Evolutionary conservation across 1,140 invertebrate genomes (phyloP).

Genomic region (Drosophila triauraria): DNA sequence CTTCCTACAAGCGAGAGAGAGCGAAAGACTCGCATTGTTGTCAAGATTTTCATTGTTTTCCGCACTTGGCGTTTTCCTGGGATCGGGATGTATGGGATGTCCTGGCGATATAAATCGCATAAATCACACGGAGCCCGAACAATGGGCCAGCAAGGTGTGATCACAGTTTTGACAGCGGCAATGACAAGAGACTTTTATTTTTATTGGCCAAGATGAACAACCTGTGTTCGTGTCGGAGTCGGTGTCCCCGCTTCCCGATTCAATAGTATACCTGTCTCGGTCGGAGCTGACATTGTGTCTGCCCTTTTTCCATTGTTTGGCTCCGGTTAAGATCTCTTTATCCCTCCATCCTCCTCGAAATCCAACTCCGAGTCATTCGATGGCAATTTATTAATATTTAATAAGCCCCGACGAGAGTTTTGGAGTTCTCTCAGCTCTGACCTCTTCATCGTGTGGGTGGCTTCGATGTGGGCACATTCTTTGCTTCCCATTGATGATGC

Average conservation of each 20-base stretch:
- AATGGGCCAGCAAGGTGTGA: constrained; percentile 67
- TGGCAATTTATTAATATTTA: constrained; percentile 67
- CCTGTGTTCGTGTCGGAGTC: constrained; percentile 39
- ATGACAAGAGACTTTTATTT: constrained; percentile 66
- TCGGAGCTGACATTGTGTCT: constrained; percentile 60
- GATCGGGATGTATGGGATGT: constrained; percentile 40
- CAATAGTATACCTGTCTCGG: constrained; percentile 45
- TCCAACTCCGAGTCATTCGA: constrained; percentile 34
- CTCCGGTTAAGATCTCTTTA: constrained; percentile 37
- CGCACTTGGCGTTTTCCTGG: constrained; percentile 48
- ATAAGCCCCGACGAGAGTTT: constrained; percentile 37
- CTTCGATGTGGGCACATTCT: constrained; percentile 60
- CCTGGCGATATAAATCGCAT: constrained; percentile 75
- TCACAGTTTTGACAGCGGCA: constrained; percentile 70
- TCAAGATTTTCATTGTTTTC: constrained; percentile 51
- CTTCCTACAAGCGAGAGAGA: constrained; percentile 19
- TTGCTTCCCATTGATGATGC: constrained; percentile 38
- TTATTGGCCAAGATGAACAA: constrained; percentile 35
- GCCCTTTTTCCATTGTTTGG: constrained; percentile 35
- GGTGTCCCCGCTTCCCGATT: constrained; percentile 19
- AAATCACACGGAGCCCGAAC: constrained; percentile 53
- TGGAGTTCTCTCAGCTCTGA: constrained; percentile 17
- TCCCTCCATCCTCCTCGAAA: constrained; percentile 22
- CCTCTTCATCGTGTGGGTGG: constrained; percentile 66
- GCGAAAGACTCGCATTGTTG: constrained; percentile 23